Evolutionary conservation across 2,797 vertebrate species (phyloP).

Genomic region (Danio kyathit): DNA sequence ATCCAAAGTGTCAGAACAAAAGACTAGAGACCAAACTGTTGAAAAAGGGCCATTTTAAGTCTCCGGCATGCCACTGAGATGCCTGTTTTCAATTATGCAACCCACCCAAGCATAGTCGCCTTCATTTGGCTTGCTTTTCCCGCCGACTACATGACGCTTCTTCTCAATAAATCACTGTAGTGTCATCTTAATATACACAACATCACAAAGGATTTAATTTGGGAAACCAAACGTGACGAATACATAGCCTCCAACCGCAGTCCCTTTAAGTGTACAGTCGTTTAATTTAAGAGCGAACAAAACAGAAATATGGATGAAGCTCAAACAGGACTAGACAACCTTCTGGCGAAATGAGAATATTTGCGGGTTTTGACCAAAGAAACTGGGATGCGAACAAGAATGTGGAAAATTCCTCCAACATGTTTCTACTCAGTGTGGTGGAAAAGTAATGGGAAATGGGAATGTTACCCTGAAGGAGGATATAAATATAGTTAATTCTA

Average conservation of each 20-base stretch:
- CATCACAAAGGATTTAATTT: slow-evolving; percentile 56
- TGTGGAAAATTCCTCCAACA: slow-evolving; percentile 52
- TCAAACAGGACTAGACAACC: slow-evolving; percentile 54
- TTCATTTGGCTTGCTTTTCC: slow-evolving; percentile 67
- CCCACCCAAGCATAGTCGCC: slow-evolving; percentile 63
- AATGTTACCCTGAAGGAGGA: slow-evolving; percentile 17
- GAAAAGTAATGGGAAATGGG: slow-evolving; percentile 48
- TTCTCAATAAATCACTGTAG: slow-evolving; percentile 58
- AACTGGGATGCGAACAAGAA: slow-evolving; percentile 58
- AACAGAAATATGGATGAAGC: slow-evolving; percentile 51
- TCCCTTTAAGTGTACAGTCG: slow-evolving; percentile 51
- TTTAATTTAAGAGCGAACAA: slow-evolving; percentile 64
- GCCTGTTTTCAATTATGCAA: slow-evolving; percentile 74
- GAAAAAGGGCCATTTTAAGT: slow-evolving; percentile 63
- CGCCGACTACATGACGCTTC: slow-evolving; percentile 53
- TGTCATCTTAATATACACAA: slow-evolving; percentile 49
- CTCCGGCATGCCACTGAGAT: slow-evolving; percentile 67
- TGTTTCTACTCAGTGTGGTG: slow-evolving; percentile 45
- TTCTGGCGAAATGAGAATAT: slow-evolving; percentile 57
- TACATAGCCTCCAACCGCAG: slow-evolving; percentile 56
- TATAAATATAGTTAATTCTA: slow-evolving; percentile 33
- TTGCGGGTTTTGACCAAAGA: slow-evolving; percentile 62
- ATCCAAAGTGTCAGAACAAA: slow-evolving; percentile 38
- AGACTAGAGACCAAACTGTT: slow-evolving; percentile 63
- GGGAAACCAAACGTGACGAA: slow-evolving; percentile 59